Evolutionary conservation across 2,888 invertebrate species (phyloP), one percentile per base, ranked within the genome.

Genomic region (Ectemnius lituratus): DNA sequence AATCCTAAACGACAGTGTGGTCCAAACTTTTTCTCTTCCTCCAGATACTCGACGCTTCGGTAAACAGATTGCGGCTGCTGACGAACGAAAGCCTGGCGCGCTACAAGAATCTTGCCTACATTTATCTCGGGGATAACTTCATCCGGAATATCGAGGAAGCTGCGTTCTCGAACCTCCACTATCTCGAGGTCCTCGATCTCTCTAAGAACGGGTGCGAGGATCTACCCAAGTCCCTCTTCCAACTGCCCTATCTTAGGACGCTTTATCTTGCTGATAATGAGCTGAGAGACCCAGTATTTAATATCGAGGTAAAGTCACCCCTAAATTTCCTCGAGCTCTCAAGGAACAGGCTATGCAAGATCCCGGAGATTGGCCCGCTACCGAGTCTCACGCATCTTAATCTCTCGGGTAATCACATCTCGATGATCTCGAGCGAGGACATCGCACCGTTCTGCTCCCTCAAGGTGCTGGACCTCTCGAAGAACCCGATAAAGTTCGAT

Each of bases 361-460:
- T 95, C 56, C 95, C 95, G 1, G 89, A 93, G 81, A 91, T 95
- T 87, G 94, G 94, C 2, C 89, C 91, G 45, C 84, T 94, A 18
- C 93, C 95, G 14, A 92, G 93, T 61, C 86, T 95, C 47, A 84
- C 89, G 67, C 90, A 92, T 62, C 92, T 95, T 70, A 95, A 95
- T 84, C 92, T 94, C 57, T 95, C 95, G 0, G 86, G 90, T 61
- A 95, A 95, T 87, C 90, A 91, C 0, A 90, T 95, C 61, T 84
- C 69, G 0, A 83, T 84, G 2, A 80, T 94, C 0, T 91, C 90
- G 4, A 91, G 93, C 4, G 89, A 91, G 28, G 93, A 93, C 66
- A 91, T 95, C 78, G 93, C 94, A 0, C 90, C 92, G 2, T 92
- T 94, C 91, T 95, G 95, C 87, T 92, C 92, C 73, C 90, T 95